Conservation (phyloP, 2,888 invertebrate species). For the Drosophila basisetae region DNA sequence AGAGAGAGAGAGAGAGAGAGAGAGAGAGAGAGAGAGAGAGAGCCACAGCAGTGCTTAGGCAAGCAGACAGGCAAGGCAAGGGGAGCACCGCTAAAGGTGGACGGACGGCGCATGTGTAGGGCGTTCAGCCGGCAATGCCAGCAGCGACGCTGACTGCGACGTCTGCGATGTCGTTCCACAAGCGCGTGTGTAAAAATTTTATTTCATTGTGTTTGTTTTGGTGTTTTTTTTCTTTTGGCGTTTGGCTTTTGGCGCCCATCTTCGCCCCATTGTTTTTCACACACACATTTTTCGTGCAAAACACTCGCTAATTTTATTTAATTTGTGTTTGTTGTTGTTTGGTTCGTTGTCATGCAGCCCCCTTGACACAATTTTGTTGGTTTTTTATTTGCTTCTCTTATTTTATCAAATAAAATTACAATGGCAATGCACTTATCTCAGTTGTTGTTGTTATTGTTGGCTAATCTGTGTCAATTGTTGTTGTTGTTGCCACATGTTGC, state of each 20-base stretch:
- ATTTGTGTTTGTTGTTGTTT: conserved; percentile 54
- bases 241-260: conserved; percentile 41
- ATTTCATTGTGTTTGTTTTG: conserved; percentile 18
- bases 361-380: conserved; percentile 80
- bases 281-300: conserved; percentile 70
- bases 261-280: conserved; percentile 49
- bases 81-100: conserved; percentile 7
- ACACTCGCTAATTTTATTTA: conserved; percentile 76
- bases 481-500: conserved; percentile 58
- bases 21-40: conserved; percentile 10
- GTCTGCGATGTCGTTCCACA: conserved; percentile 34
- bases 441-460: conserved; percentile 29
- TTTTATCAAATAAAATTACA: conserved; percentile 71
- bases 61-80: conserved; percentile 14
- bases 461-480: conserved; percentile 66
- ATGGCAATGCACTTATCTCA: conserved; percentile 50
- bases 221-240: conserved; percentile 15
- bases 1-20: conserved; percentile 7
- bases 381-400: conserved; percentile 36
- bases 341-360: conserved; percentile 59
- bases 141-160: conserved; percentile 10
- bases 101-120: conserved; percentile 63
- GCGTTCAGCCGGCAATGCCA: conserved; percentile 58
- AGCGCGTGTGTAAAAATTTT: conserved; percentile 50
- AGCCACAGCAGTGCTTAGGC: conserved; percentile 9